phyloP scores from a whole-genome alignment of 64 coral and sea anemone genomes.

The Pachyseris speciosa region DNA sequence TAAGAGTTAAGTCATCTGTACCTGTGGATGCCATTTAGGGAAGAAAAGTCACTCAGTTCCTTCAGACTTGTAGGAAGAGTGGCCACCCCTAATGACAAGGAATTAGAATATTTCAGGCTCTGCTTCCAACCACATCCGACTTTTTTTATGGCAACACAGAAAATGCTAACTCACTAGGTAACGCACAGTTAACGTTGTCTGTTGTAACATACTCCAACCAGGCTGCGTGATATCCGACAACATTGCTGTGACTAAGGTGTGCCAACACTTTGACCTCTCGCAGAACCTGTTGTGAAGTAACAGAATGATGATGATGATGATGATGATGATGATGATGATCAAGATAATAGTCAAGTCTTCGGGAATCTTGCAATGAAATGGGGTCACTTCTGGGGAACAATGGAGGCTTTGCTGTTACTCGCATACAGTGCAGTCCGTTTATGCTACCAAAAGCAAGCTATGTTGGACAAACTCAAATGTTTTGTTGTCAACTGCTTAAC shows the following conservation, averaged over 20 bases:
- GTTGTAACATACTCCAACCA: conserved; percentile 96
- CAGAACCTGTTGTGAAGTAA: conserved; percentile 55
- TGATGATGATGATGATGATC: not conserved
- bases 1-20: not conserved
- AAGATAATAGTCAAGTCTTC: too few relatives aligned
- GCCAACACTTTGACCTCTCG: conserved; percentile 97
- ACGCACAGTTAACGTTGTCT: conserved; percentile 35
- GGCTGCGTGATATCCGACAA: conserved; percentile 96
- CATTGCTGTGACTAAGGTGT: conserved; percentile 83
- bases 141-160: not conserved
- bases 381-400: too few relatives aligned
- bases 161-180: conserved; percentile 70
- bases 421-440: too few relatives aligned
- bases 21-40: conserved; percentile 52
- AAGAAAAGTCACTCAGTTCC: conserved; percentile 64
- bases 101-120: not conserved
- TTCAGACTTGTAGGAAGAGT: conserved; percentile 85
- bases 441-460: too few relatives aligned
- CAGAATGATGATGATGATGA: not conserved
- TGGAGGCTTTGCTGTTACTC: too few relatives aligned
- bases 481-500: too few relatives aligned
- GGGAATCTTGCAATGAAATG: too few relatives aligned
- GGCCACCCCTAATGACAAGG: conserved; percentile 64
- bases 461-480: too few relatives aligned
- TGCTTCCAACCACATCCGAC: not conserved